Conservation (phyloP, 1,140 invertebrate genomes). For the Sarcophaga peregrina region DNA sequence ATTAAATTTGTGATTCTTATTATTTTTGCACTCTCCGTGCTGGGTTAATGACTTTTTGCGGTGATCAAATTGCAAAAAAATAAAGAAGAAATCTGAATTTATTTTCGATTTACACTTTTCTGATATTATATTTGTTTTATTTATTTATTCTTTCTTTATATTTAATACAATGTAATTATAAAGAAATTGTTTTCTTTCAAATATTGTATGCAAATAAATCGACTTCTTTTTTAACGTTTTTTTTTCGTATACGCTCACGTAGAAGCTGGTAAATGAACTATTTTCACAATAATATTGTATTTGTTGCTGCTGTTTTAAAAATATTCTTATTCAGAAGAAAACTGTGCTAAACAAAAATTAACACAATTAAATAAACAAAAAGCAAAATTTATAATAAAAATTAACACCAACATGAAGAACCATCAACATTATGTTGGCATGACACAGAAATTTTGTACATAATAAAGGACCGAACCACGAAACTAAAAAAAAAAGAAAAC, state of each 20-base stretch:
- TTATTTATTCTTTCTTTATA: neutral
- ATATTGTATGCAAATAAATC: no score
- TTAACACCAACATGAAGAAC: neutral
- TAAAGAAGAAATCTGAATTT: neutral
- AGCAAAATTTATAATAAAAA: neutral
- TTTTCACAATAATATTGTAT: no score
- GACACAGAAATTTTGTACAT: no score
- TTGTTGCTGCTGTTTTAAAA: no score
- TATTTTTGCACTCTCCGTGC: no score
- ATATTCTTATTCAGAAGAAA: neutral
- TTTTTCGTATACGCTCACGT: no score
- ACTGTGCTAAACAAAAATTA: slow-evolving; percentile 6
- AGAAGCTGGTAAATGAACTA: no score
- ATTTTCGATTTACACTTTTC: neutral
- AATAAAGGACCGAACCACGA: neutral
- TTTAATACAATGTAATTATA: neutral
- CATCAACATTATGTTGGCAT: neutral
- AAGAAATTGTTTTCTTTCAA: no score
- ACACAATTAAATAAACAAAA: slow-evolving; percentile 1
- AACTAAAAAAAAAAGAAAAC: neutral
- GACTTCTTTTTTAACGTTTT: no score
- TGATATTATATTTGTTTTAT: neutral
- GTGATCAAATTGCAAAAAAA: no score
- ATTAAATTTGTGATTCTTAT: neutral
- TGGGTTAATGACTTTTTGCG: neutral